phyloP scores from a whole-genome alignment of 2,797 vertebrate species.

The Mus spretus region DNA sequence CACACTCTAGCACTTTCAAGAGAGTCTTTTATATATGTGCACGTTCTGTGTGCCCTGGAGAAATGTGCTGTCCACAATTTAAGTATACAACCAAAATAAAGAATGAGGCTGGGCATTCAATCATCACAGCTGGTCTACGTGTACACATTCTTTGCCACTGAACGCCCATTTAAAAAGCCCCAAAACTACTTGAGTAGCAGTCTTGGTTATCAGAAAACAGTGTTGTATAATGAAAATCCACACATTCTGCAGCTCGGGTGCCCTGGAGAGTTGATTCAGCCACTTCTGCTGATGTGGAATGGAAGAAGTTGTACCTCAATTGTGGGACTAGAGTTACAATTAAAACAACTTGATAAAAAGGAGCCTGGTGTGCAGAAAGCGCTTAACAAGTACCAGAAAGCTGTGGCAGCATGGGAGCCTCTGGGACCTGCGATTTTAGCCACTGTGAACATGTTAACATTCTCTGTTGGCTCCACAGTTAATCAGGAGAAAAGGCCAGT shows the following conservation, averaged over 20 bases:
- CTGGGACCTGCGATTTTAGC: neutral
- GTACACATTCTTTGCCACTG: neutral
- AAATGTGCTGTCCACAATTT: neutral
- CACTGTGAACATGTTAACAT: slow-evolving; percentile 47
- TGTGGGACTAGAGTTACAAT: neutral
- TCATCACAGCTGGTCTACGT: neutral
- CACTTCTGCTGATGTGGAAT: neutral
- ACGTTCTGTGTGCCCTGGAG: neutral
- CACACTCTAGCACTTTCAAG: neutral
- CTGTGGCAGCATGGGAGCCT: rapidly evolving
- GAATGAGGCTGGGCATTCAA: neutral
- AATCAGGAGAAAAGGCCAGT: slow-evolving; percentile 19
- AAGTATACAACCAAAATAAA: neutral
- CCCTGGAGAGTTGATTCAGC: neutral
- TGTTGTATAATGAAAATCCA: neutral
- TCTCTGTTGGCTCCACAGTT: slow-evolving; percentile 43
- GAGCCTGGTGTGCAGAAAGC: neutral
- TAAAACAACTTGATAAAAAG: neutral
- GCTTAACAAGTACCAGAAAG: neutral
- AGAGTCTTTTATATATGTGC: neutral
- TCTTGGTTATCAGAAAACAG: neutral
- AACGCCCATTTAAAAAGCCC: neutral
- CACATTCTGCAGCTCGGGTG: neutral
- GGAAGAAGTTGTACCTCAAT: neutral
- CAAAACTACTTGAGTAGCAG: neutral